Base-by-base conservation (phyloP, 2,797 vertebrate genomes). In the Saguinus oedipus region DNA sequence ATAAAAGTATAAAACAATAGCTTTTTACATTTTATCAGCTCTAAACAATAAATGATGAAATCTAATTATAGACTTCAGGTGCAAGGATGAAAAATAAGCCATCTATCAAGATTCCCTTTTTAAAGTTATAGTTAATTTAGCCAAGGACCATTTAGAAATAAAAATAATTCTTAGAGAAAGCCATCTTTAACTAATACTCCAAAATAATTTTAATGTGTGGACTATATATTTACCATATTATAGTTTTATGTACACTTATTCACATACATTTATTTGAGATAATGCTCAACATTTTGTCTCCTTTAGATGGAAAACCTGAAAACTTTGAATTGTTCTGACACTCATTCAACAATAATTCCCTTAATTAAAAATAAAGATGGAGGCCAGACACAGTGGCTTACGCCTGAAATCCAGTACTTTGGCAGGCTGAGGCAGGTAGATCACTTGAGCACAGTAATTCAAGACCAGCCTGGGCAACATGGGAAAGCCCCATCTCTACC, bases 151-250 rank as follows among this genome's bases (percentile, higher is more conserved):
- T 94, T 96, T 74, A 57, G 10, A 94, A 90, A 90, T 80, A 39
- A 90, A 93, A 90, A 91, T 2, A 93, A 46, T 70, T 96, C 85
- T 84, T 75, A 89, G 39, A 95, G 84, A 95, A 94, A 95, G 26
- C 22, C 48, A 9, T 55, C 36, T 22, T 26, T 97, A 80, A 87
- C 15, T 90, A 74, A 82, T 2, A 46, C 6, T 27, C 55, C 72
- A 95, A 53, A 75, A 44, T 88, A 57, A 87, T 68, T 94, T 90
- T 93, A 89, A 87, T 55, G 4, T 87, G 27, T 80, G 27, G 95
- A 92, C 39, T 59, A 76, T 86, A 87, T 72, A 57, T 78, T 80
- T 0, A 88, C 26, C 1, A 36, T 44, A 78, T 57, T 94, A 46
- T 24, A 80, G 36, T 74, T 93, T 64, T 36, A 82, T 27, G 2